Percentiles rank a stretch among this genome's conserved stretches.
Evolutionary conservation across 2,797 vertebrate species (phyloP).

Genomic region (Alca torda): DNA sequence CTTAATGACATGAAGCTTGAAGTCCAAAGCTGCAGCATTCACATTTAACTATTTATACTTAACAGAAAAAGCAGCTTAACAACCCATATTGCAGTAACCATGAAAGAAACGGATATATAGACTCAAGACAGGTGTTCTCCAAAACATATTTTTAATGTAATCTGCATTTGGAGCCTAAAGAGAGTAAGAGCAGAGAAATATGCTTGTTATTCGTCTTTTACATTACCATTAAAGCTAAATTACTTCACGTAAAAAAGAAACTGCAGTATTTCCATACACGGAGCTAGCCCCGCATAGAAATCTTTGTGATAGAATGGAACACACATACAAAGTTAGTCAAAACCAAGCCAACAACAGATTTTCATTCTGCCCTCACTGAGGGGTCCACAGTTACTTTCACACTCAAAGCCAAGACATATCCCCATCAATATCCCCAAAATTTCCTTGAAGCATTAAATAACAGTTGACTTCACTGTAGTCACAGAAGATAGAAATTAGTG

Average conservation of each 20-base stretch:
- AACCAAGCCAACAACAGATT: constrained; percentile 1
- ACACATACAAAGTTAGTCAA: background rate
- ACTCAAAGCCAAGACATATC: background rate
- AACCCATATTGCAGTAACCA: background rate
- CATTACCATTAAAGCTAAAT: constrained; percentile 41
- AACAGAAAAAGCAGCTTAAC: background rate
- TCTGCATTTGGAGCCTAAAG: constrained; percentile 30
- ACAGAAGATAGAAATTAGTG: constrained; percentile 8
- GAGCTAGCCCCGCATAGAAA: constrained; percentile 44
- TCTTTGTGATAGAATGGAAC: background rate
- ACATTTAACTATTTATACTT: background rate
- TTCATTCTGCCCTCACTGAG: constrained; percentile 1
- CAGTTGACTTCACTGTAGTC: background rate
- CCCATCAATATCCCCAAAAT: background rate
- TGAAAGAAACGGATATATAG: background rate
- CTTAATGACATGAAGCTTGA: background rate
- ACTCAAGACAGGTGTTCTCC: constrained; percentile 39
- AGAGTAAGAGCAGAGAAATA: constrained; percentile 36
- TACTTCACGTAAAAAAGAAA: constrained; percentile 54
- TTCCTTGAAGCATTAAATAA: background rate
- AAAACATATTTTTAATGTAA: constrained; percentile 63
- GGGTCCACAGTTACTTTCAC: background rate
- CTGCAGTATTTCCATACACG: background rate
- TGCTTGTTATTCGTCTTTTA: constrained; percentile 40
- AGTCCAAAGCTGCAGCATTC: background rate